Base-by-base conservation (phyloP, 2,888 invertebrate genomes). In the Monochamus alternatus region DNA sequence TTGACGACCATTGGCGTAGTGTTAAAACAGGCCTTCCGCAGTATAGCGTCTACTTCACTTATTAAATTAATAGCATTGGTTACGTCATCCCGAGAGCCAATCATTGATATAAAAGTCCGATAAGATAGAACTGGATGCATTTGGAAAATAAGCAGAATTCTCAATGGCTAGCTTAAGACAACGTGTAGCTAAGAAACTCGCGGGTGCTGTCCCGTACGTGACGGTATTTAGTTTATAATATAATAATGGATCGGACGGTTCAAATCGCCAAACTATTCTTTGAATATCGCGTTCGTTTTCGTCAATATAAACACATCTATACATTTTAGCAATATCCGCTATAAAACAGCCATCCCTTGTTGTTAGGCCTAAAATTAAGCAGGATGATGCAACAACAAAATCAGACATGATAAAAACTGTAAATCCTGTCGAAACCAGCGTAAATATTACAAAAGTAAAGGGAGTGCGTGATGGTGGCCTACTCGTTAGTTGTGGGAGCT, bases 231-330 rank as follows among this genome's bases (percentile, higher is more conserved):
- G 12, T 47, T 47, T 47, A 47, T 8, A 47, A 47, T 47, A 0
- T 47, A 10, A 9, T 47, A 47, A 58, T 14, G n/a, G 7, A 3
- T n/a, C 22, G 14, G 58, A 14, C 22, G 58, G 14, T 10, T 58
- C 58, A 14, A 14, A 58, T 1, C 58, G 58, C 58, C 58, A 58
- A 58, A 58, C 58, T 14, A n/a, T 58, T 14, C 58, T n/a, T 14
- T 58, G 58, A 8, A 22, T 5, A 55, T 55, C 52, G 52, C 52
- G 52, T 14, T 55, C 3, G 52, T 12, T 55, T 55, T 55, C 52
- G 3, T 55, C 22, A 55, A 55, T 55, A 55, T 55, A 55, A 55
- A 55, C 52, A 55, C 52, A 55, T 55, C 52, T 55, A 12, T 55
- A 55, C 52, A 55, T 55, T 12, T 55, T 55, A 14, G 52, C 52